phyloP scores from a whole-genome alignment of 1,140 invertebrate genomes.

The Drosophila ogumai region DNA sequence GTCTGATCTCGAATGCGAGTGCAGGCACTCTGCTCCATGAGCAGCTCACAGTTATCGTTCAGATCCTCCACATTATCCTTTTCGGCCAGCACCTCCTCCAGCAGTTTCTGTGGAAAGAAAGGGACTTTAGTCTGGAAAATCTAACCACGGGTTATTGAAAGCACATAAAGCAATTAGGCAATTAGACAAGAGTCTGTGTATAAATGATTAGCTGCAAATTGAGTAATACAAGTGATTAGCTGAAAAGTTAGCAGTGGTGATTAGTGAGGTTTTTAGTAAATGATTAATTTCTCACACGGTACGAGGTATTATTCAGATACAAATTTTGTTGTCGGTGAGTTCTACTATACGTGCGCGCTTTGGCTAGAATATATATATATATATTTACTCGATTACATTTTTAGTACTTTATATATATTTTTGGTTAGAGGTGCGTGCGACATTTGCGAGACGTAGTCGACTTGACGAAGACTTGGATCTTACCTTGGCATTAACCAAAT shows the following conservation, averaged over 20 bases:
- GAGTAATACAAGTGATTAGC: slow-evolving; percentile 62
- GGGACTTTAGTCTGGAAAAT: slow-evolving; percentile 12
- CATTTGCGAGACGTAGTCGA: slow-evolving; percentile 55
- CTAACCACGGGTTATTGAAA: background rate
- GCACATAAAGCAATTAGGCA: slow-evolving; percentile 66
- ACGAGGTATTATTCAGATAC: slow-evolving; percentile 34
- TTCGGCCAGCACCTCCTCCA: slow-evolving; percentile 91
- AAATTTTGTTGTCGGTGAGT: slow-evolving; percentile 45
- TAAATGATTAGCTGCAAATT: slow-evolving; percentile 73
- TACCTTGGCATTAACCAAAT: slow-evolving; percentile 91
- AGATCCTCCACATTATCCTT: slow-evolving; percentile 93
- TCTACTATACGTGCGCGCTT: slow-evolving; percentile 55
- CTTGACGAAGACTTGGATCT: slow-evolving; percentile 67
- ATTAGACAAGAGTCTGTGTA: slow-evolving; percentile 57
- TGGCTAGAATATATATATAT: slow-evolving; percentile 11
- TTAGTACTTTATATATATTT: slow-evolving; percentile 32
- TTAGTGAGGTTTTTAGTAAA: slow-evolving; percentile 68
- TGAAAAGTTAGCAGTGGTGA: slow-evolving; percentile 65
- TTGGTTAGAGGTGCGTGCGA: slow-evolving; percentile 74
- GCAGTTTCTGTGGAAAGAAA: slow-evolving; percentile 86
- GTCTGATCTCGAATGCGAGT: slow-evolving; percentile 93
- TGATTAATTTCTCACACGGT: slow-evolving; percentile 41
- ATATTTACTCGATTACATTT: slow-evolving; percentile 50
- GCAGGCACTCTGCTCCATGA: slow-evolving; percentile 94
- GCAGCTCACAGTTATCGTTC: slow-evolving; percentile 93